A percentile compares a stretch with the other conserved stretches of the same genome.
Conservation (phyloP, 2,113 vertebrate species). For the Gasterosteus aculeatus region DNA sequence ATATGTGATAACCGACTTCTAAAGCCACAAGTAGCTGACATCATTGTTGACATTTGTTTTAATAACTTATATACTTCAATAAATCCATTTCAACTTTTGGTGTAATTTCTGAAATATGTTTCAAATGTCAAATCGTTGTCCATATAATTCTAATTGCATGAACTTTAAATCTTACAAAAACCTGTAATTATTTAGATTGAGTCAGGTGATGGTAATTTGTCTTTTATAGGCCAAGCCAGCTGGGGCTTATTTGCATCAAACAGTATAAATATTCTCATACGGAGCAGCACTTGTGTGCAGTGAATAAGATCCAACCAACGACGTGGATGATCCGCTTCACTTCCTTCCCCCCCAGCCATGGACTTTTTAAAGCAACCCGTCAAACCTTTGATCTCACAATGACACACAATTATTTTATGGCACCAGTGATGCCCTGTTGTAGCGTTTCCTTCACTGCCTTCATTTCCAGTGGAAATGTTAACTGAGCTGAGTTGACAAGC, state of each 20-base stretch:
- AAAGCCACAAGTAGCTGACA: neutral
- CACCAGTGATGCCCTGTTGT: neutral
- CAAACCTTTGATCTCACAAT: neutral
- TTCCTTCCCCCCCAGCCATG: neutral
- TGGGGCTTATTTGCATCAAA: neutral
- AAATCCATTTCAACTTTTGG: neutral
- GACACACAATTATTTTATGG: neutral
- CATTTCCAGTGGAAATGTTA: conserved; percentile 4
- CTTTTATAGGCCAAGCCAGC: neutral
- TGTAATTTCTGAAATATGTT: neutral
- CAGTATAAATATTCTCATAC: neutral
- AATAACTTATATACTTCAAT: neutral
- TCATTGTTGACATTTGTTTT: neutral
- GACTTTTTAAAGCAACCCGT: neutral
- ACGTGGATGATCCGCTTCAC: neutral
- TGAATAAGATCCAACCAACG: neutral
- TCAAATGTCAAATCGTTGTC: neutral
- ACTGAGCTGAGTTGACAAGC: neutral
- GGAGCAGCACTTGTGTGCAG: neutral
- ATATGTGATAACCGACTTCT: neutral
- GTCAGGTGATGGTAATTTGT: neutral
- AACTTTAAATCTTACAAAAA: neutral
- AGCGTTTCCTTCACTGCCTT: neutral
- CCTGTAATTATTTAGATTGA: neutral
- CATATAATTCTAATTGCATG: neutral